Evolutionary conservation across 2,113 vertebrate species (phyloP).

Genomic region (Semnornis frantzii): DNA sequence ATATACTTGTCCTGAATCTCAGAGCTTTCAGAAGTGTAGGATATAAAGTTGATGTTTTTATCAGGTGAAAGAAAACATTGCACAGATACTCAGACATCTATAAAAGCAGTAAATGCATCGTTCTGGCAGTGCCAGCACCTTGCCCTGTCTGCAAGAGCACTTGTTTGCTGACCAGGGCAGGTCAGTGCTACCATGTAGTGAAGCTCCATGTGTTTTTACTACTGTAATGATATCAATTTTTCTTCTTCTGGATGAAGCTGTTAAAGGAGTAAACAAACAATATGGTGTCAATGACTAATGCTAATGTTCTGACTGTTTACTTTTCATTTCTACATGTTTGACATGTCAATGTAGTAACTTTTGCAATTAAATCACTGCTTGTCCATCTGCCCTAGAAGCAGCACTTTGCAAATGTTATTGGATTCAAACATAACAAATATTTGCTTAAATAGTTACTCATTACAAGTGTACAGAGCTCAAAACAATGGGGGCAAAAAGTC

Average conservation of each 20-base stretch:
- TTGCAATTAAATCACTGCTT: background rate
- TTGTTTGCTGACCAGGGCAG: background rate
- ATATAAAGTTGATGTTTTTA: background rate
- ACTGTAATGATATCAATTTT: background rate
- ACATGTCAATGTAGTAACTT: background rate
- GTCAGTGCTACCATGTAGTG: background rate
- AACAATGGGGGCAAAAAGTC: background rate
- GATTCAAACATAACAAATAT: background rate
- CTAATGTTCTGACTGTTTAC: background rate
- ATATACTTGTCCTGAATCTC: background rate
- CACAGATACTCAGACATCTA: background rate
- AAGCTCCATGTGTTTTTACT: background rate
- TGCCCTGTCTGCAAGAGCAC: background rate
- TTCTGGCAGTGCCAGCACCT: background rate
- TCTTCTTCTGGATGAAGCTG: background rate
- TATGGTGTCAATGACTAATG: background rate
- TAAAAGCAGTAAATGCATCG: background rate
- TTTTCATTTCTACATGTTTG: background rate
- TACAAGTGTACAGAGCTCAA: background rate
- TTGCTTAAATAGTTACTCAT: background rate
- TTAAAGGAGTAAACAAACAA: background rate
- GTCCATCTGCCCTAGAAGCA: background rate
- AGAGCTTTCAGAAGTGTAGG: accelerated
- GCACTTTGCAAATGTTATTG: background rate
- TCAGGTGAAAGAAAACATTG: background rate